phyloP scores from a whole-genome alignment of 2,113 vertebrate genomes.

The Rattus rattus region DNA sequence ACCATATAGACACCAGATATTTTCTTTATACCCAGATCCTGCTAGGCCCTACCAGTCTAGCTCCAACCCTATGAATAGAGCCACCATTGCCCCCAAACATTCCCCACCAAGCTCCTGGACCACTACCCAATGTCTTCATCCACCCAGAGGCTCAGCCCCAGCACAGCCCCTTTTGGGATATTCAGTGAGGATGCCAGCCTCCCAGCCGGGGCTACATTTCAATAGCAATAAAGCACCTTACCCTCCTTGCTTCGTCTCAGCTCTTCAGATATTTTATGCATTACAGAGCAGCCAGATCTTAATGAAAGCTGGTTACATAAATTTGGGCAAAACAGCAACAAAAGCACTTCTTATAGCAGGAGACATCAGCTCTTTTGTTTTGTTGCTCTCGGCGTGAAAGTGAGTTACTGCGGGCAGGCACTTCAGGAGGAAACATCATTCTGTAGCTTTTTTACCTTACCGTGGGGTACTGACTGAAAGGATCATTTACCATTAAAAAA shows the following conservation, averaged over 20 bases:
- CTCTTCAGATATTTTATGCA: conserved; percentile 63
- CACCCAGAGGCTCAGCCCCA: neutral
- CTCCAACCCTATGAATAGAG: neutral
- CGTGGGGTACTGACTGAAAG: neutral
- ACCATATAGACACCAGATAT: too few relatives aligned
- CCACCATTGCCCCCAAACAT: rapidly evolving
- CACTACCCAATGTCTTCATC: neutral
- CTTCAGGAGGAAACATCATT: conserved; percentile 47
- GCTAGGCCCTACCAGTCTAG: neutral
- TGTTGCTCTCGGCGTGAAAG: conserved; percentile 51
- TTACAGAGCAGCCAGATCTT: conserved; percentile 47
- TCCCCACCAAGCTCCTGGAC: neutral
- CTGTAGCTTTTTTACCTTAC: conserved; percentile 35
- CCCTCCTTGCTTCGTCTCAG: conserved; percentile 27
- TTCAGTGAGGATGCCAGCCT: neutral
- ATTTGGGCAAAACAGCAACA: conserved; percentile 69
- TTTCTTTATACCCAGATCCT: neutral
- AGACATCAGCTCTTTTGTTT: conserved; percentile 53
- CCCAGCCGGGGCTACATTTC: neutral
- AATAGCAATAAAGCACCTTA: conserved; percentile 31
- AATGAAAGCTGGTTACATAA: conserved; percentile 75
- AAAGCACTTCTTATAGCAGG: conserved; percentile 70
- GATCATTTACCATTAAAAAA: conserved; percentile 41
- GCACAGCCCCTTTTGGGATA: neutral
- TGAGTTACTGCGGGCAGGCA: conserved; percentile 27